Conservation (phyloP, 2,113 vertebrate species). For the Lasiurus borealis region DNA sequence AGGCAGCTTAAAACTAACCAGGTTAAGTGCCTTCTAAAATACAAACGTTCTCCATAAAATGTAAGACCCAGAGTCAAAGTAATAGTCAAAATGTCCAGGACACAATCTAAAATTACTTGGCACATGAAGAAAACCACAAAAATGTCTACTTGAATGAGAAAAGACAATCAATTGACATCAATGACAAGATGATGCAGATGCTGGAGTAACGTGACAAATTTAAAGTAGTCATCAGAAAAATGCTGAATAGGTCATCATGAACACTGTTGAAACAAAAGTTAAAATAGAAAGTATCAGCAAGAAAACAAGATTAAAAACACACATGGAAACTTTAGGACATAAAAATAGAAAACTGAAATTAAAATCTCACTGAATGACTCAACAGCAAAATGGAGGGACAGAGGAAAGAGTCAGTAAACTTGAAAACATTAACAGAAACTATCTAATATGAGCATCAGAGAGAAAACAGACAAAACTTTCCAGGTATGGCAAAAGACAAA, state of each 20-base stretch:
- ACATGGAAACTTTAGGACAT: background rate
- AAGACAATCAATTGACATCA: background rate
- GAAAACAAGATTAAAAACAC: background rate
- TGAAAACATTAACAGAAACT: background rate
- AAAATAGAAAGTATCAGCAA: background rate
- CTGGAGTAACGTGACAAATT: background rate
- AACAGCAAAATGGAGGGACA: background rate
- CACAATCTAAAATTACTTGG: background rate
- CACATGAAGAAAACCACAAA: background rate
- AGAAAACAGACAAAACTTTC: background rate
- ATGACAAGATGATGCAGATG: background rate
- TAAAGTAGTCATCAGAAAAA: slow-evolving; percentile 14
- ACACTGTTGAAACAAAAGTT: background rate
- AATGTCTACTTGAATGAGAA: background rate
- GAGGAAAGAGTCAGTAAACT: background rate
- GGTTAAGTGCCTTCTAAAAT: background rate
- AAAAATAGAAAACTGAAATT: background rate
- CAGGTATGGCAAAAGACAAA: background rate
- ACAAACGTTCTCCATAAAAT: background rate
- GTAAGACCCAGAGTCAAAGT: background rate
- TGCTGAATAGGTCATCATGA: background rate
- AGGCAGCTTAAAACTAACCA: background rate
- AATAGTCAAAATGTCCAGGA: background rate
- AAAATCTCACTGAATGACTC: background rate
- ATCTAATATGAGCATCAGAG: background rate